phyloP scores from a whole-genome alignment of 2,888 invertebrate genomes.

The Lamellibrachia satsuma region DNA sequence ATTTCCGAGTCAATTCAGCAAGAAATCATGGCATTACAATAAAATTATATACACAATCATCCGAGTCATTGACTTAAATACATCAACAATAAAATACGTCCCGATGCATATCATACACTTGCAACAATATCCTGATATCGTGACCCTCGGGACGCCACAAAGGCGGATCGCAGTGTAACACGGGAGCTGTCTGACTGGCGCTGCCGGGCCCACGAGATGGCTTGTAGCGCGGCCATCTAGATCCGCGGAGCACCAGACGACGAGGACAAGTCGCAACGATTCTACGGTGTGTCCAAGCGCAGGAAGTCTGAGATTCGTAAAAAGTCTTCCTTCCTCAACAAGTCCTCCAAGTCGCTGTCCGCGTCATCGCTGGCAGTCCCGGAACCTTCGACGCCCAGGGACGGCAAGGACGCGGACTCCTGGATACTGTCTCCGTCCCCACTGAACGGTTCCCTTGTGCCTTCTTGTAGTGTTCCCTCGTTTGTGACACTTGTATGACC shows the following conservation, averaged over 20 bases:
- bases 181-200: background rate
- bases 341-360: background rate
- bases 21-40: background rate
- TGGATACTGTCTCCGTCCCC: background rate
- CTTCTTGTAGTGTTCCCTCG: background rate
- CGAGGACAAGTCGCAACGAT: background rate
- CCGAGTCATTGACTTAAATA: background rate
- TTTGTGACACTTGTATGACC: background rate
- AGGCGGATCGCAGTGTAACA: background rate
- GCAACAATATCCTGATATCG: background rate
- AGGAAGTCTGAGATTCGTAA: background rate
- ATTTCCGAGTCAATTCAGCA: too few relatives aligned
- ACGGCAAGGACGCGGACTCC: background rate
- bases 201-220: background rate
- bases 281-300: background rate
- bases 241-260: background rate
- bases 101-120: too few relatives aligned
- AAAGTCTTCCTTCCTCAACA: background rate
- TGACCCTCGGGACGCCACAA: background rate
- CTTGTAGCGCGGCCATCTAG: background rate
- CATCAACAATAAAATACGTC: background rate
- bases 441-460: background rate
- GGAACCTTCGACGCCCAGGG: background rate
- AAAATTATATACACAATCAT: background rate
- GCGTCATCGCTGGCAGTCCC: background rate